A percentile compares a stretch with the other conserved stretches of the same genome.
These are phyloP conservation scores for Sycon ciliatum DNA, from an alignment of 37 sponge, comb jelly and placozoan genomes.

Conservation along the genomic window DNA sequence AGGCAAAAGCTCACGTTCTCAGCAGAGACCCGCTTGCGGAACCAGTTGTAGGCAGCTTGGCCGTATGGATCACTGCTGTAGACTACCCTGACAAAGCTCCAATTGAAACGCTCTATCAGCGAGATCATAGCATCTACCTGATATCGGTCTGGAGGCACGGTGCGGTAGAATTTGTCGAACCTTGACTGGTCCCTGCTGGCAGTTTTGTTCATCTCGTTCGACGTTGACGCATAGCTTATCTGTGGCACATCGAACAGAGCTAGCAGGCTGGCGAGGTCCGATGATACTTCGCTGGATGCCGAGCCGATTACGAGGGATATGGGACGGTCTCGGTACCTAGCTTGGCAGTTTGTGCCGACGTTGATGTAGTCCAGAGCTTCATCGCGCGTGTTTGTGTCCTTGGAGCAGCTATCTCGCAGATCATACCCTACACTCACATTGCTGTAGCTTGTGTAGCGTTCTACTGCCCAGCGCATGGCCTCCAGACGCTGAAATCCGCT, in stretches of 20 bases:
- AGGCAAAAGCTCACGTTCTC: no score
- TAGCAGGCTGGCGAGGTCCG: constrained; percentile 54
- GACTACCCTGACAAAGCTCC: constrained; percentile 57
- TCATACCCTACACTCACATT: constrained; percentile 66
- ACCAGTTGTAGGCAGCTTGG: constrained; percentile 33
- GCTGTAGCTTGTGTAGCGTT: constrained; percentile 47
- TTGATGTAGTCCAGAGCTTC: constrained; percentile 61
- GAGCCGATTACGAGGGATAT: constrained; percentile 63
- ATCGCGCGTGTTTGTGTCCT: constrained; percentile 54
- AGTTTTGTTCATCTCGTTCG: constrained; percentile 53
- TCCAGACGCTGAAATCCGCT: constrained; percentile 60
- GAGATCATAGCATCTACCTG: constrained; percentile 71
- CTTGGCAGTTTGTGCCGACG: constrained; percentile 22
- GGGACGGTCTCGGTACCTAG: constrained; percentile 34
- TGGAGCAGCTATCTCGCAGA: constrained; percentile 75
- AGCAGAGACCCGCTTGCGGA: no score
- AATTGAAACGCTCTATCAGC: constrained; percentile 43
- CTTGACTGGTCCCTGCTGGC: constrained; percentile 43
- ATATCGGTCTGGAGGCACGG: constrained; percentile 58
- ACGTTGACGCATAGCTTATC: constrained; percentile 77
- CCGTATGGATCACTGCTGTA: constrained; percentile 49
- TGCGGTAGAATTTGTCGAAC: constrained; percentile 69
- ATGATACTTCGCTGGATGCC: constrained; percentile 46
- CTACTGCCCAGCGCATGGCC: constrained; percentile 72
- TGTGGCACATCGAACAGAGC: constrained; percentile 62